Evolutionary conservation across 2,888 invertebrate species (phyloP), one percentile per base, ranked within the genome.

Genomic region (Lasioglossum morio): DNA sequence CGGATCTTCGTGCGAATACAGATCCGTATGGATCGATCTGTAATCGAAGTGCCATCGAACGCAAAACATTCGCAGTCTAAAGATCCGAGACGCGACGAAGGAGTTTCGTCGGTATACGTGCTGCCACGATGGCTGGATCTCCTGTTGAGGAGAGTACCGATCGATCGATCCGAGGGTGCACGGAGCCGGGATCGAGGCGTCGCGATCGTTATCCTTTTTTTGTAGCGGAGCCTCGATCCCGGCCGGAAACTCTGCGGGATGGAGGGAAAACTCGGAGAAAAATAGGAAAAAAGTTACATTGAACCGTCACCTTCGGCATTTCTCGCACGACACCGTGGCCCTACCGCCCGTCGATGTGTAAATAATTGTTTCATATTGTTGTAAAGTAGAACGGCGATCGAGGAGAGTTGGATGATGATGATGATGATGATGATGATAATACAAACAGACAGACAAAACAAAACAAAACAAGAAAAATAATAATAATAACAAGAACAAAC

Each of bases 341-440:
- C 84, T 89, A 72, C 77, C 82, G 86, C 78, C 81, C 86, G 74
- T 87, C 88, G 82, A 87, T 90, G 92, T 91, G 92, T 91, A 92
- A 87, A 92, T 92, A 89, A 90, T 85, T 89, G 89, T 89, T 92
- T 89, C 86, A 87, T 90, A 90, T 89, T 85, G 87, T 86, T 89
- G 84, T 87, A 90, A 90, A 89, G 86, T 89, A 90, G 85, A 81
- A 70, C 69, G 87, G 84, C 82, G 81, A 86, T 69, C 40, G 76
- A 83, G 72, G 77, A 82, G 82, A 90, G 79, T 82, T 83, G 85
- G 74, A 86, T 4, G 40, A 70, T 23, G 40, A 70, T 10, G 66
- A 66, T 19, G 66, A 37, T 19, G 66, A 37, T 85, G 82, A 77
- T 79, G 63, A 63, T n/a, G 30, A 63, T 10, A 4, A 60, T 63